Evolutionary conservation across 1,140 invertebrate genomes (phyloP), one percentile per base, ranked within the genome.

Genomic region (Panonychus citri): DNA sequence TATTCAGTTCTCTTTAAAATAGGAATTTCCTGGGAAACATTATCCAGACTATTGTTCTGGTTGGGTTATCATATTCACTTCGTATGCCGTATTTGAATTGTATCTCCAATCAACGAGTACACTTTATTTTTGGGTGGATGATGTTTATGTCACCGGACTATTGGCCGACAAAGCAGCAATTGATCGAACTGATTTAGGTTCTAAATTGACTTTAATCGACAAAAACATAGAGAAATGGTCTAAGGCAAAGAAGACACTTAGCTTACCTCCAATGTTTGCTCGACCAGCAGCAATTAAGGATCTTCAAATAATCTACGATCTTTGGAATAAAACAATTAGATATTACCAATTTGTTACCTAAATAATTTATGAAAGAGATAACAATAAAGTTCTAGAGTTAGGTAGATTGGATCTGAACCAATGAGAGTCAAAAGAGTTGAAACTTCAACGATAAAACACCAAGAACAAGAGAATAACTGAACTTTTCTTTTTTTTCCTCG

Each of bases 111-210:
- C 64, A 42, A 48, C 54, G 49, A 53, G 56, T 24, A 61, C 68
- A 25, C 66, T 72, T 19, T 81, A 78, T 61, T 85, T 87, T 69
- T 87, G 83, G 83, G 84, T 87, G 57, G 84, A 88, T 66, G 84
- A 88, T 67, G 77, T 83, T 7, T 79, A 77, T 66, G 65, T 88
- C 0, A 85, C 83, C 17, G 85, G 84, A 12, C 75, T 83, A 54
- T 69, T 86, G 50, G 73, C 79, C 4, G 66, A 77, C 43, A 67
- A 73, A 53, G 64, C 77, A 28, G 69, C 72, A 40, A 72, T 85
- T 37, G 68, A 71, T 54, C 67, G 82, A 34, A 69, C 72, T 37
- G 73, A 79, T 43, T 66, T 85, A 19, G 73, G 53, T 13, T 37
- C 55, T 46, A 60, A 62, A 53, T 42, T 62, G 26, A 57, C 56